phyloP scores from a whole-genome alignment of 1,140 invertebrate genomes.

The Solenopsis fugax region DNA sequence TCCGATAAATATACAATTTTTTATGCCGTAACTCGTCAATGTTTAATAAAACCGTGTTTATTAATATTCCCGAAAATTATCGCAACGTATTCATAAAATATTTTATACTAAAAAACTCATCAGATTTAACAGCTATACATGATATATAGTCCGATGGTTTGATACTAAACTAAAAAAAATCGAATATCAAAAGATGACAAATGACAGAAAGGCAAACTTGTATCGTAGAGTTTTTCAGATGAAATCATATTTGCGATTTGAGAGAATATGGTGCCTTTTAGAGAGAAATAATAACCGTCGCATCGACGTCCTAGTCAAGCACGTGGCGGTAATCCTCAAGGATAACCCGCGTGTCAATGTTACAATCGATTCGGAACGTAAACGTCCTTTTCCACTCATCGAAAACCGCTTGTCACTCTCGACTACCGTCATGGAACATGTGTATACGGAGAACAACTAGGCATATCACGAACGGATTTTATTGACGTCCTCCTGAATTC shows the following conservation, averaged over 20 bases:
- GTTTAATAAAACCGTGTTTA: background rate
- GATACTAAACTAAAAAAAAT: background rate
- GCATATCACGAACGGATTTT: constrained; percentile 44
- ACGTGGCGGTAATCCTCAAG: constrained; percentile 23
- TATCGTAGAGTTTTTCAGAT: background rate
- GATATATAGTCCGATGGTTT: background rate
- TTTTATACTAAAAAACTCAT: background rate
- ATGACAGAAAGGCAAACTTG: background rate
- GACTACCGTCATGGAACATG: constrained; percentile 24
- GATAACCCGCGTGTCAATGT: constrained; percentile 14
- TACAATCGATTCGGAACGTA: constrained; percentile 9
- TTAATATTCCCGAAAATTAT: background rate
- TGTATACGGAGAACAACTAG: constrained; percentile 43
- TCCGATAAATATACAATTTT: background rate
- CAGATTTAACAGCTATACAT: background rate
- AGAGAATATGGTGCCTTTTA: background rate
- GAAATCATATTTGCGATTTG: constrained; percentile 9
- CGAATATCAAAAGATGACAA: background rate
- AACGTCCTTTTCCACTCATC: constrained; percentile 31
- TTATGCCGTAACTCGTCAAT: background rate
- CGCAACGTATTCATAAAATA: background rate
- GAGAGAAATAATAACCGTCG: constrained; percentile 11
- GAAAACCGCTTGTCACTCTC: constrained; percentile 22
- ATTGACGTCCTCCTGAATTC: constrained; percentile 56
- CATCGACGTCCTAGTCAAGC: background rate